Conservation (phyloP, 2,113 vertebrate species). For the Thunnus maccoyii region DNA sequence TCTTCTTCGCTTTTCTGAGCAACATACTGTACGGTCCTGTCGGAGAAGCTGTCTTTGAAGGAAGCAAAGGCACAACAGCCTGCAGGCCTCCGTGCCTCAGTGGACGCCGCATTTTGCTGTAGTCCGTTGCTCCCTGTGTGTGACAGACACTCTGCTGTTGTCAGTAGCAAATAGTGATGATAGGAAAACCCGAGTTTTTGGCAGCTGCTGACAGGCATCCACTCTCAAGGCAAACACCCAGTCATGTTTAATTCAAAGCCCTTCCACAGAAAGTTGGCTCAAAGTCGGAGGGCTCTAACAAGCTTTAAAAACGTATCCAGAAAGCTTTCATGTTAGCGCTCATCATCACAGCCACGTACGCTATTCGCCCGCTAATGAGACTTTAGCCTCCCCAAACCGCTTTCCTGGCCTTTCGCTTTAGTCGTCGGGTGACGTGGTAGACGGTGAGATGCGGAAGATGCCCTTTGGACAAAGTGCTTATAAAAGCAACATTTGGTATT, state of each 20-base stretch:
- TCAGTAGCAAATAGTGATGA: conserved; percentile 44
- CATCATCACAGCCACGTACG: conserved; percentile 33
- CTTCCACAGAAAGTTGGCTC: conserved; percentile 34
- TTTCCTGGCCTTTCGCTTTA: neutral
- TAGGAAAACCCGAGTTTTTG: conserved; percentile 12
- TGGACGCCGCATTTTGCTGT: conserved; percentile 7
- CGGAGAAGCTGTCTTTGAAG: conserved; percentile 44
- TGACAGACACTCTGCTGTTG: conserved; percentile 27
- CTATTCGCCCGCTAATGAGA: conserved; percentile 44
- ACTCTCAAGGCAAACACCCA: conserved; percentile 39
- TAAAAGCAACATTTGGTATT: conserved; percentile 40
- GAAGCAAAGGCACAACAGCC: conserved; percentile 41
- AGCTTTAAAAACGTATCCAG: conserved; percentile 44
- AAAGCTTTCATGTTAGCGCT: conserved; percentile 58
- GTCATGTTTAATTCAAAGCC: conserved; percentile 70
- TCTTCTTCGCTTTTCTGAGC: too few species aligned
- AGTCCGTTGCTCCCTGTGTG: conserved; percentile 30
- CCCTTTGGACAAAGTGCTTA: conserved; percentile 6
- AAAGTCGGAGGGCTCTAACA: conserved; percentile 49
- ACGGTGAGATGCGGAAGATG: neutral
- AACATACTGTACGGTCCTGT: neutral
- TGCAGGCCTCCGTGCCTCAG: conserved; percentile 34
- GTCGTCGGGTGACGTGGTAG: neutral
- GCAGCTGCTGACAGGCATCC: conserved; percentile 49
- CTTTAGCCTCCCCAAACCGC: conserved; percentile 2